These are phyloP conservation scores for Aphrophora alni DNA, from an alignment of 2,888 invertebrate species.

Conservation along the genomic window DNA sequence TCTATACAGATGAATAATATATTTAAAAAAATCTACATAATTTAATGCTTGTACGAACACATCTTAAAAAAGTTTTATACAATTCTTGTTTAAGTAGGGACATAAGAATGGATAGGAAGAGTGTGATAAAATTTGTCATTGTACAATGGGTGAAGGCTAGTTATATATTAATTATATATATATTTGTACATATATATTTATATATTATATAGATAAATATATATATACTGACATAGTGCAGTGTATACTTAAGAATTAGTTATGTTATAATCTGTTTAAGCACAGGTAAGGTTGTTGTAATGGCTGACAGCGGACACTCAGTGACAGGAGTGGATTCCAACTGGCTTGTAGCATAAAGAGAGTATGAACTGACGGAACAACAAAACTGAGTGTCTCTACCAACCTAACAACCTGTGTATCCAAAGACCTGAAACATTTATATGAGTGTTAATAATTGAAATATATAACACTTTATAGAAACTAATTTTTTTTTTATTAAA, in stretches of 20 bases:
- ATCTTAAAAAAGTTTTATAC: background rate
- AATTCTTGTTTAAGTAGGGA: constrained; percentile 14
- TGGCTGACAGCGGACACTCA: background rate
- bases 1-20: background rate
- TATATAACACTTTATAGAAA: no score
- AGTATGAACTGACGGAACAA: constrained; percentile 2
- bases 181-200: background rate
- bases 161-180: constrained; percentile 24
- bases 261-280: constrained; percentile 28
- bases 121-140: constrained; percentile 14
- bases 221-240: constrained; percentile 39
- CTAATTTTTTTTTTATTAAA: no score
- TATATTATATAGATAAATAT: background rate
- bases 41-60: constrained; percentile 6
- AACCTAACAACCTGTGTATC: constrained; percentile 2
- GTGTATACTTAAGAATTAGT: constrained; percentile 38
- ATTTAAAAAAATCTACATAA: background rate
- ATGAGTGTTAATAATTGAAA: no score
- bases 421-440: background rate
- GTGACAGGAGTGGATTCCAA: background rate
- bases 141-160: constrained; percentile 38
- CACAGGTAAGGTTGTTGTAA: constrained; percentile 15
- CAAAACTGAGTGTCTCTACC: constrained; percentile 4
- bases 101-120: constrained; percentile 13
- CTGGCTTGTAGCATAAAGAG: background rate